Base-by-base conservation (phyloP, 2,113 vertebrate species). In the Campylomormyrus tamandua region DNA sequence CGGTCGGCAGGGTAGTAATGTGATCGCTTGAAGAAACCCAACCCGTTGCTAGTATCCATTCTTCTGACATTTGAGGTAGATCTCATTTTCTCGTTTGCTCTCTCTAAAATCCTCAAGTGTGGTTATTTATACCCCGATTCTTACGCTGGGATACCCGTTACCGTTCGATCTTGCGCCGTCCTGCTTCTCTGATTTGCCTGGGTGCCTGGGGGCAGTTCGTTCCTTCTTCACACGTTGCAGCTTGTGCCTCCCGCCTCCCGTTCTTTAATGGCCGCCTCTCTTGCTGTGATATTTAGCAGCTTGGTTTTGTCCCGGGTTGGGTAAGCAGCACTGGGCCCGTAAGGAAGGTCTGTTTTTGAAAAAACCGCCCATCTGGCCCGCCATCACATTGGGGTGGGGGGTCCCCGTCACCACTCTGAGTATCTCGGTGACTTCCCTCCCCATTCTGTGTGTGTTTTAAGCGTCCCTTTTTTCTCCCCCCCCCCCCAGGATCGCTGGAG, bases 271-370 rank as follows among this genome's bases (percentile, higher is more conserved):
- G 11, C 62, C 3, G 3, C 62, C n/a, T 4, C 1, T 70, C 62
- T 31, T 31, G 62, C 62, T 27, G 7, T 27, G 58, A 27, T 70
- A 27, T 70, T 70, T 27, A 27, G n/a, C n/a, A 10, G 94, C 92
- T 96, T 97, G 92, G 95, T 97, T 97, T 95, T 96, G 89, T 97
- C 97, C 95, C 96, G 97, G 97, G 97, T 97, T 97, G 96, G 96
- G 97, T 96, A 97, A 97, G 74, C 96, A 17, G 31, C 27, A 97
- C 91, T 97, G 96, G 96, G 97, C 96, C 95, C 97, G 97, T 97
- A 98, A 97, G 96, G 97, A 97, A 95, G 97, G 97, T 94, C 96
- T 97, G 24, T 46, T 48, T 85, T 48, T 85, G 17, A 27, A 77
- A 35, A 77, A 39, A 31, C 66, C 21, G 13, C 5, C 35, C 5